A percentile compares a stretch with the other conserved stretches of the same genome.
Conservation (phyloP, 2,888 invertebrate genomes). For the Sphaerophoria taeniata region DNA sequence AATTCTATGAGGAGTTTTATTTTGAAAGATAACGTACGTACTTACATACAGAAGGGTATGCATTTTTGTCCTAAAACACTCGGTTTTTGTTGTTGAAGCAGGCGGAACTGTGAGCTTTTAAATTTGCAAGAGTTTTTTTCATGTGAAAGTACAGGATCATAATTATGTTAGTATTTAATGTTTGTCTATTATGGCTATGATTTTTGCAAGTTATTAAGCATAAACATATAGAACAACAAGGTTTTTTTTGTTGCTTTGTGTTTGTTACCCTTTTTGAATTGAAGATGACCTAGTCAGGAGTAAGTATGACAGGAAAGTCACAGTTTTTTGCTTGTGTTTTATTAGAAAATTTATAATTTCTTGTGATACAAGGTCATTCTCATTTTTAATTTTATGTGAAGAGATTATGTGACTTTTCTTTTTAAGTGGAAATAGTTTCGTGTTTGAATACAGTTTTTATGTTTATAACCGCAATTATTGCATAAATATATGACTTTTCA, state of each 20-base stretch:
- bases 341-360: neutral
- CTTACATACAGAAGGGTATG: conserved; percentile 12
- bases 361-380: neutral
- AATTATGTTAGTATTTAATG: conserved; percentile 66
- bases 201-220: conserved; percentile 57
- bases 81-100: neutral
- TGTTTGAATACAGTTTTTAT: too few relatives aligned
- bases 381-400: too few relatives aligned
- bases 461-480: too few relatives aligned
- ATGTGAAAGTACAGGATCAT: conserved; percentile 64
- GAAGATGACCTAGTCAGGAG: neutral
- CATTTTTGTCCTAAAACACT: neutral
- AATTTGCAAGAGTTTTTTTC: conserved; percentile 3
- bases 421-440: too few relatives aligned
- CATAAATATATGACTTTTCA: too few relatives aligned
- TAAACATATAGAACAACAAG: conserved; percentile 20
- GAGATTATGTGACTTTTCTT: too few relatives aligned
- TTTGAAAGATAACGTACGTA: conserved; percentile 15
- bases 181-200: conserved; percentile 57
- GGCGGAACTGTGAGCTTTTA: conserved; percentile 38
- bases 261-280: neutral
- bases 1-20: conserved; percentile 6
- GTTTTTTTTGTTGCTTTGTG: neutral
- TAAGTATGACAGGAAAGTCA: neutral
- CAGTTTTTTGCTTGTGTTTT: neutral